phyloP scores from a whole-genome alignment of 2,797 vertebrate species.

The Pseudochirops cupreus region DNA sequence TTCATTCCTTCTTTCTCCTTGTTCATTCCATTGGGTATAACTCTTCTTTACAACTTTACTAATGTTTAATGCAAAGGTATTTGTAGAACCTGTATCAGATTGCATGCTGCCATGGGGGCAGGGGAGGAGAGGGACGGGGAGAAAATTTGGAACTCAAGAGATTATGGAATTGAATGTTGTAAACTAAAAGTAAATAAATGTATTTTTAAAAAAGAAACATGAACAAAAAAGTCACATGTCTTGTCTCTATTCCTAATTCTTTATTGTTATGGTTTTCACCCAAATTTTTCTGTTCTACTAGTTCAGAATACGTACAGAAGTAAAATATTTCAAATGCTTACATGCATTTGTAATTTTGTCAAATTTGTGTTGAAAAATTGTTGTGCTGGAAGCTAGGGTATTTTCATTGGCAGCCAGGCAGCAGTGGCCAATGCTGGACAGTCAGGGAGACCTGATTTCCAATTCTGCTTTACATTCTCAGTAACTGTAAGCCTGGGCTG shows the following conservation, averaged over 20 bases:
- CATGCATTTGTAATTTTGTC: constrained; percentile 19
- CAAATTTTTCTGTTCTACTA: constrained; percentile 32
- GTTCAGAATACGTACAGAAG: neutral
- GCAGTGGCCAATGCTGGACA: neutral
- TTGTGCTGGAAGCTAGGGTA: neutral
- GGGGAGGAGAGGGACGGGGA: too few species aligned
- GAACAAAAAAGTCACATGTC: neutral
- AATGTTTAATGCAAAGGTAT: too few species aligned
- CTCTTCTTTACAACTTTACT: too few species aligned
- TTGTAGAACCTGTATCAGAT: too few species aligned
- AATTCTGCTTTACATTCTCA: neutral
- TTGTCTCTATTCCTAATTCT: neutral
- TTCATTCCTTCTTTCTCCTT: too few species aligned
- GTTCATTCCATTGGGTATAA: too few species aligned
- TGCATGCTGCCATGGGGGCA: too few species aligned
- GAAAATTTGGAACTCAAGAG: too few species aligned
- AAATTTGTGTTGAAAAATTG: constrained; percentile 49
- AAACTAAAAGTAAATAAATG: too few species aligned
- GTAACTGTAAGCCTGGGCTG: neutral
- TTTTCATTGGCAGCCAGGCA: neutral
- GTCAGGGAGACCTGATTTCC: neutral
- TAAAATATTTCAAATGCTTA: constrained; percentile 37
- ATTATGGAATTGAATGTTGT: too few species aligned
- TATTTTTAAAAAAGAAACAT: too few species aligned
- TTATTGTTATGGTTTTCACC: neutral